Conservation (phyloP, 2,113 vertebrate species). For the Dolichotis patagonum region DNA sequence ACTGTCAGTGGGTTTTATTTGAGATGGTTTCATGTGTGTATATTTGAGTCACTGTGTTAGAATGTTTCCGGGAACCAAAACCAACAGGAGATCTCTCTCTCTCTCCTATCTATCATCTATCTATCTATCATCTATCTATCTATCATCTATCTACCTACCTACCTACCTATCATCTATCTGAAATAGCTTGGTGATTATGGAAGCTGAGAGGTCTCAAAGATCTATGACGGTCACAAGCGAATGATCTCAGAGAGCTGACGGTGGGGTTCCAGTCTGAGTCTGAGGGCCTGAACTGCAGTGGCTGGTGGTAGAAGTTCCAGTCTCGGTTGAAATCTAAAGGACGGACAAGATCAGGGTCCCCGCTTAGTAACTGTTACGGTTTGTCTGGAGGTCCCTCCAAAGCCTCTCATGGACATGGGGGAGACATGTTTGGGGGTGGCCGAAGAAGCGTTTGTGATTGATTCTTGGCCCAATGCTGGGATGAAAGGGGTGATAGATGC, state of each 20-base stretch:
- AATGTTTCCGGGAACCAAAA: constrained; percentile 21
- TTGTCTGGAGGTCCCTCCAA: background rate
- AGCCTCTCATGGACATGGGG: background rate
- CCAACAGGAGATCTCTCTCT: background rate
- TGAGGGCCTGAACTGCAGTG: background rate
- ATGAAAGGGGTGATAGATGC: background rate
- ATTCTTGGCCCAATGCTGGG: background rate
- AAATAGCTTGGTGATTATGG: background rate
- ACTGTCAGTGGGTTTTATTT: background rate
- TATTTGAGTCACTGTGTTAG: constrained; percentile 2
- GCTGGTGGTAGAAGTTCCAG: background rate
- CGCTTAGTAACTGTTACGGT: background rate
- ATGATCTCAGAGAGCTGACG: background rate
- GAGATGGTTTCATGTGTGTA: constrained; percentile 37
- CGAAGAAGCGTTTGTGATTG: background rate
- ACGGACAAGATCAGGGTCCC: background rate
- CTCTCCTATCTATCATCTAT: background rate
- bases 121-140: background rate
- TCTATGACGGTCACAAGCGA: too few species aligned
- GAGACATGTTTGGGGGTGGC: background rate
- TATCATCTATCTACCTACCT: background rate
- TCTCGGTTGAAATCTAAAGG: background rate
- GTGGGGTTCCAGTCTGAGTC: background rate
- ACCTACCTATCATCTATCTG: background rate
- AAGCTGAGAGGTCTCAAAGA: background rate